phyloP scores from a whole-genome alignment of 1,140 invertebrate genomes.

The Gyrodactylus salaris region DNA sequence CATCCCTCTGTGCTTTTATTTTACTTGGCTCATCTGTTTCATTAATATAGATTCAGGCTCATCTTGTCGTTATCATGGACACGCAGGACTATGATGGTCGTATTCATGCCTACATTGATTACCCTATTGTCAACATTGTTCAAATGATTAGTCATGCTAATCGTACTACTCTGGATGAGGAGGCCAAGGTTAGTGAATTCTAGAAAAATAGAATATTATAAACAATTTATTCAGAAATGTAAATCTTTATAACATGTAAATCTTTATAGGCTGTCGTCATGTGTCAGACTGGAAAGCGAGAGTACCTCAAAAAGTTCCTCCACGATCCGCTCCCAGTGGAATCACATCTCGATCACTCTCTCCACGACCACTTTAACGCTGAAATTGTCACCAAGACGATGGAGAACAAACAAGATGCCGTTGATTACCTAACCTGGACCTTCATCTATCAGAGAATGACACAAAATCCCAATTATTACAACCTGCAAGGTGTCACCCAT shows the following conservation, averaged over 20 bases:
- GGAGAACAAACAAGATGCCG: constrained; percentile 96
- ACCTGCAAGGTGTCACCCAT: constrained; percentile 58
- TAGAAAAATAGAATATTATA: too few relatives aligned
- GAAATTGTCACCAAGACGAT: constrained; percentile 98
- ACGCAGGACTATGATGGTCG: constrained; percentile 90
- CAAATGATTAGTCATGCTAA: constrained; percentile 59
- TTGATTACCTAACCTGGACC: constrained; percentile 97
- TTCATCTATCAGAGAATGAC: constrained; percentile 79
- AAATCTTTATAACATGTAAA: too few relatives aligned
- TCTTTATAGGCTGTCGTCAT: constrained; percentile 58
- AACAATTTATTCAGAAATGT: constrained; percentile 10
- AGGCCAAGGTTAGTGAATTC: too few relatives aligned
- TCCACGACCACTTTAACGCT: constrained; percentile 97
- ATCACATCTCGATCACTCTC: constrained; percentile 67
- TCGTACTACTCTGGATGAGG: constrained; percentile 16
- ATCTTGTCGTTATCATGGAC: constrained; percentile 82
- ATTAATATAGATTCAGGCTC: constrained; percentile 21
- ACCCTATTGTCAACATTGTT: constrained; percentile 72
- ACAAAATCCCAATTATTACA: constrained; percentile 98
- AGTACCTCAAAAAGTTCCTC: constrained; percentile 91
- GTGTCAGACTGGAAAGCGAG: constrained; percentile 84
- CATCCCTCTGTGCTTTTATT: neutral
- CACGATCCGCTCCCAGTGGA: constrained; percentile 90
- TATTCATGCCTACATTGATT: constrained; percentile 50
- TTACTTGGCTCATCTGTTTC: neutral